Evolutionary conservation across 2,113 vertebrate genomes (phyloP), one percentile per base, ranked within the genome.

Genomic region (Brachypodius melanocephalos): DNA sequence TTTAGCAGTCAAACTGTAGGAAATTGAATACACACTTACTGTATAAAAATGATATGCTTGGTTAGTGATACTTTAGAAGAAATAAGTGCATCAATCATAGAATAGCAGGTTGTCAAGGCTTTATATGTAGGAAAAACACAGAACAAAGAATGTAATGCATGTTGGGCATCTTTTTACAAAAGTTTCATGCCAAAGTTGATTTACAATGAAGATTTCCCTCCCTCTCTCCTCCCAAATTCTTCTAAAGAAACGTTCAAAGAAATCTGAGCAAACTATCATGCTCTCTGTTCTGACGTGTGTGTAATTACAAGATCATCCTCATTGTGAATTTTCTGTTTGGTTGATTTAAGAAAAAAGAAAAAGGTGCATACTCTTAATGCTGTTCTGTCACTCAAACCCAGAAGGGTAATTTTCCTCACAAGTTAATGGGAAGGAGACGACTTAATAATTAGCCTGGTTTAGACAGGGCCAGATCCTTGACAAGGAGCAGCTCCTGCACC

Each of bases 21-120:
- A 98, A 98, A 98, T 97, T 97, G 98, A 98, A 98, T 98, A 97
- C 97, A 98, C 85, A 97, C 93, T 97, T 98, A 97, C 97, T 98
- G 97, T 97, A 98, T 97, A 97, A 98, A 98, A 98, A 98, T 98
- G 97, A 98, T 97, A 97, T 96, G 98, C 97, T 98, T 98, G 98
- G 98, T 98, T 98, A 98, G 97, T 97, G 97, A 97, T 97, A 97
- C 96, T 98, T 98, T 97, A 97, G 96, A 95, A 98, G 97, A 97
- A 98, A 98, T 98, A 98, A 98, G 97, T 98, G 95, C 98, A 98
- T 98, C 98, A 97, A 98, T 98, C 98, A 98, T 95, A 90, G 96
- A 96, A 85, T 96, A 97, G 97, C 95, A 95, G 95, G 94, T 97
- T 98, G 98, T 97, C 98, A 97, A 95, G 92, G 86, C 83, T 95